Evolutionary conservation across 2,888 invertebrate species (phyloP).

Genomic region (Cenopis cana): DNA sequence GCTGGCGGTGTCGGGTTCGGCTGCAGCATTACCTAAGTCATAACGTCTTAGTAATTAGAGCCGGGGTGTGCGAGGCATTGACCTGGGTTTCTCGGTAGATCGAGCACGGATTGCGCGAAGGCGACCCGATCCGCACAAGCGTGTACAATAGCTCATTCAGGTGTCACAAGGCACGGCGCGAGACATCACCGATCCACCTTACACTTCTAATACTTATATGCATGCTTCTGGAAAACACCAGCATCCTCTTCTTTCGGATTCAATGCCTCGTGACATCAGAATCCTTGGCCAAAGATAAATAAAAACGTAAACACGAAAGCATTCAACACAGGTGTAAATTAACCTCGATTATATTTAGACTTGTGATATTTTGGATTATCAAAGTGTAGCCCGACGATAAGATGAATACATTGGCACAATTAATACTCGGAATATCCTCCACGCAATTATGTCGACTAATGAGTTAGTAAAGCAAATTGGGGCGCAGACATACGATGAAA

Average conservation of each 20-base stretch:
- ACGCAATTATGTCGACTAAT: constrained; percentile 30
- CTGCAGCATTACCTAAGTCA: constrained; percentile 58
- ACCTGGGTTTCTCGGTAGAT: constrained; percentile 52
- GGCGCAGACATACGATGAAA: constrained; percentile 47
- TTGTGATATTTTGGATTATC: constrained; percentile 23
- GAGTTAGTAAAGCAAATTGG: constrained; percentile 35
- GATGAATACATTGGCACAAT: constrained; percentile 30
- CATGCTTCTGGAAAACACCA: constrained; percentile 13
- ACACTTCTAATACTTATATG: constrained; percentile 10
- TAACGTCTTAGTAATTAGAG: constrained; percentile 61
- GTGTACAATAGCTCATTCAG: constrained; percentile 60
- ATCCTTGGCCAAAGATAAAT: constrained; percentile 18
- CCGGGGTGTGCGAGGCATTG: constrained; percentile 48
- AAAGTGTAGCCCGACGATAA: constrained; percentile 15
- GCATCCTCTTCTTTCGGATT: neutral
- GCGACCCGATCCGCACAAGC: constrained; percentile 48
- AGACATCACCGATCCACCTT: constrained; percentile 19
- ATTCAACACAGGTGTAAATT: constrained; percentile 31
- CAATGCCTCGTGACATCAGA: constrained; percentile 19
- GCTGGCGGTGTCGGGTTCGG: constrained; percentile 36
- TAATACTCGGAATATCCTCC: constrained; percentile 22
- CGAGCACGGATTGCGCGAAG: constrained; percentile 45
- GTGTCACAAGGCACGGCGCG: constrained; percentile 49
- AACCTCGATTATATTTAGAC: constrained; percentile 34
- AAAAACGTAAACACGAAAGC: constrained; percentile 11